Evolutionary conservation across 2,888 invertebrate genomes (phyloP), one percentile per base, ranked within the genome.

Genomic region (Lithophane semibrunnea): DNA sequence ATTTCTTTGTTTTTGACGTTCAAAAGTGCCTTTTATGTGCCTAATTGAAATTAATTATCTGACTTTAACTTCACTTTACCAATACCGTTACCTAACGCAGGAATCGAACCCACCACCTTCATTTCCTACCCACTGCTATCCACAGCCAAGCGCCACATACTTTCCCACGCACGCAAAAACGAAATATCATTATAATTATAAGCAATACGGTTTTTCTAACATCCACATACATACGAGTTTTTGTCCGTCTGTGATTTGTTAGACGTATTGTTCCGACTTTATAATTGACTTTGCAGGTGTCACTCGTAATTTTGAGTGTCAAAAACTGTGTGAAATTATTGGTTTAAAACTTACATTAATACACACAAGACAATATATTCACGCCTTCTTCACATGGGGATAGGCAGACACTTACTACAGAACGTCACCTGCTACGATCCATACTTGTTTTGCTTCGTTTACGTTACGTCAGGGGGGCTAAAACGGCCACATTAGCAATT

Each of bases 221-320:
- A 68, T 79, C 81, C 49, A 79, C 75, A 79, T 37, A 47, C 42
- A 60, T 54, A 44, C 52, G 8, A 10, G 7, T 80, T 80, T 77
- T 82, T 80, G 65, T 56, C 10, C 0, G 68, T 60, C 65, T 77
- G 42, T 77, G 68, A 80, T 82, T 82, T 66, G 65, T 66, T 54
- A 1, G 37, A 65, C 42, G 29, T 65, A 82, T 80, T 80, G 80
- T 80, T 80, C 58, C 76, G 47, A 69, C 64, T 64, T 52, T 29
- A 52, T 80, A 82, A 82, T 84, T 74, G 75, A 79, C 75, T 80
- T 74, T 77, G 64, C 77, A 77, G 24, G 66, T 82, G 85, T 77
- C 79, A 86, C 10, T 73, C 74, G 54, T 37, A 12, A 58, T 24
- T 66, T 13, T 73, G 29, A 42, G 49, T 16, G 66, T 52, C 81